Conservation (phyloP, 2,888 invertebrate genomes). For the Pachycephus smyrnensis region DNA sequence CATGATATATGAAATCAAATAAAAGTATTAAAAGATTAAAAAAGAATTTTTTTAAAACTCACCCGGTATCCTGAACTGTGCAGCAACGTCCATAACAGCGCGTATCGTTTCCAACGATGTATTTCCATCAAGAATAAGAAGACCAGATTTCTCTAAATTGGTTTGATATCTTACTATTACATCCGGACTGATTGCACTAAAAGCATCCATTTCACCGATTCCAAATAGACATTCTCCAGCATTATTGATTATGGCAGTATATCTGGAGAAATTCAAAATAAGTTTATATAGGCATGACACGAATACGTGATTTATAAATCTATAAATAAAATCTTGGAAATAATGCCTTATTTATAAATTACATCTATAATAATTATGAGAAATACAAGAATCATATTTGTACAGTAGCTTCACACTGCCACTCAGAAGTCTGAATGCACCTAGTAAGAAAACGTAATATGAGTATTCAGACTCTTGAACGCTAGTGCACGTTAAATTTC, state of each 20-base stretch:
- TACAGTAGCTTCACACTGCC: too few relatives aligned
- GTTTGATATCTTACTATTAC: conserved; percentile 73
- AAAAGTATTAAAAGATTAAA: too few relatives aligned
- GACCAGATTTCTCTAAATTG: conserved; percentile 74
- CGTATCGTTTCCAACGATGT: conserved; percentile 77
- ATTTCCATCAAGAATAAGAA: conserved; percentile 90
- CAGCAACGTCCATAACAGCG: conserved; percentile 73
- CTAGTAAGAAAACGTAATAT: too few relatives aligned
- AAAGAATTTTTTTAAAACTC: conserved; percentile 49
- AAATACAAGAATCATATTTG: too few relatives aligned
- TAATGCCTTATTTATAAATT: not conserved
- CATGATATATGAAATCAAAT: too few relatives aligned
- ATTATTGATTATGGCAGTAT: conserved; percentile 80
- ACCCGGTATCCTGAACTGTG: conserved; percentile 77
- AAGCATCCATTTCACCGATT: conserved; percentile 88
- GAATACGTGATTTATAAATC: not conserved
- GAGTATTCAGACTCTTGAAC: too few relatives aligned
- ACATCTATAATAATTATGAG: not conserved
- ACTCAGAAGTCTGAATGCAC: too few relatives aligned
- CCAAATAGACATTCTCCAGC: conserved; percentile 84
- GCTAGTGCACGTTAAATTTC: too few relatives aligned
- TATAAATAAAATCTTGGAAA: conserved; percentile 4
- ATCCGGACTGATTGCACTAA: conserved; percentile 76
- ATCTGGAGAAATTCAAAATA: conserved; percentile 74
- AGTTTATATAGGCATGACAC: not conserved